A percentile compares a stretch with the other conserved stretches of the same genome.
Conservation (phyloP, 2,113 vertebrate genomes). For the Melanerpes formicivorus region DNA sequence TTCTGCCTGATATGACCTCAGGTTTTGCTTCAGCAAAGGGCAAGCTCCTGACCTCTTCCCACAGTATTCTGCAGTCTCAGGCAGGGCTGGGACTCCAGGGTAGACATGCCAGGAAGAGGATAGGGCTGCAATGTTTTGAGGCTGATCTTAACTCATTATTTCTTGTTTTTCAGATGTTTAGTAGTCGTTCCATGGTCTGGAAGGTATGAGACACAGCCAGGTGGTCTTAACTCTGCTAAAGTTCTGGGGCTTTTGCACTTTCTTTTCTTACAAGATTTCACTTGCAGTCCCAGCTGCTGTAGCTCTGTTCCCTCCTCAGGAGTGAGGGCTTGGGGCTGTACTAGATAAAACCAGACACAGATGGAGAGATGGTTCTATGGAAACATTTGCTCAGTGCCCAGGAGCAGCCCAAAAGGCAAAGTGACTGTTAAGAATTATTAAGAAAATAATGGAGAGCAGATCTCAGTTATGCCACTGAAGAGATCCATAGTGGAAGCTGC, state of each 20-base stretch:
- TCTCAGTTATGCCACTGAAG: background rate
- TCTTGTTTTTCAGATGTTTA: background rate
- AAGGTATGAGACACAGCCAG: background rate
- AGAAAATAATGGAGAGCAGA: slow-evolving; percentile 44
- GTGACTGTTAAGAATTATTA: slow-evolving; percentile 28
- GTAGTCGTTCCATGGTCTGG: background rate
- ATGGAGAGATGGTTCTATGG: slow-evolving; percentile 10
- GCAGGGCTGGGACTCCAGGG: background rate
- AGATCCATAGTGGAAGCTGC: background rate
- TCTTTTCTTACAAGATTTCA: background rate
- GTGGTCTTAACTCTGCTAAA: background rate
- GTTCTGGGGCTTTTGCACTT: background rate
- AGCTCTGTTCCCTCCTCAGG: background rate
- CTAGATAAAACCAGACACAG: slow-evolving; percentile 3
- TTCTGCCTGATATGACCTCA: background rate
- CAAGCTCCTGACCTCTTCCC: background rate
- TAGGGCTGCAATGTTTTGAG: background rate
- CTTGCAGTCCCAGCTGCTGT: background rate
- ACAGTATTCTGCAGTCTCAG: background rate
- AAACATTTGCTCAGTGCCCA: background rate
- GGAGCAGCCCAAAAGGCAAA: slow-evolving; percentile 40
- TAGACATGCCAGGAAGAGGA: background rate
- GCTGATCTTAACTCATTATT: background rate
- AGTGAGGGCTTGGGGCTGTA: background rate
- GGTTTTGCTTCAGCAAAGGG: background rate